Percentiles rank a stretch among this genome's conserved stretches.
Evolutionary conservation across 2,888 invertebrate genomes (phyloP).

Genomic region (Tolmerus cingulatus): DNA sequence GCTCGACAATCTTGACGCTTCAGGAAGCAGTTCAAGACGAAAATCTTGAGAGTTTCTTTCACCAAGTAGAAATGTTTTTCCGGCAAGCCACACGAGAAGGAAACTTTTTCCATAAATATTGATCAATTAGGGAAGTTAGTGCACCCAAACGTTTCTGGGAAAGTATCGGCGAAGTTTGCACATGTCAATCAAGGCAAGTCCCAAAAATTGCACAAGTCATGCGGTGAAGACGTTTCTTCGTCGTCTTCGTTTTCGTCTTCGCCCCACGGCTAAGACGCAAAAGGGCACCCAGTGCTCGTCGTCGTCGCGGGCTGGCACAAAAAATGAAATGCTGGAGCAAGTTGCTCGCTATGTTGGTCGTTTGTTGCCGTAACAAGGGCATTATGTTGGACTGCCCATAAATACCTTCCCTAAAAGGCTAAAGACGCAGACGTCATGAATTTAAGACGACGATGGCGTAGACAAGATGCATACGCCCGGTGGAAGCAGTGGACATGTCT

Average conservation of each 20-base stretch:
- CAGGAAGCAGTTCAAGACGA: neutral
- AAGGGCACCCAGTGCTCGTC: neutral
- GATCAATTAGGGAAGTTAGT: neutral
- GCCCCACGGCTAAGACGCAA: neutral
- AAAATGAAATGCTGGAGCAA: conserved; percentile 10
- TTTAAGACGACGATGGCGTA: conserved; percentile 24
- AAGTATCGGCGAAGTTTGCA: conserved; percentile 5
- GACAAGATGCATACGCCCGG: neutral
- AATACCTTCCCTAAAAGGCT: conserved; percentile 47
- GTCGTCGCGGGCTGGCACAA: neutral
- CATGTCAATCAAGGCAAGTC: conserved; percentile 12
- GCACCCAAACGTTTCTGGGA: neutral
- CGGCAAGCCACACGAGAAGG: neutral
- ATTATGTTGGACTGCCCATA: conserved; percentile 46
- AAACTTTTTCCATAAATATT: conserved; percentile 25
- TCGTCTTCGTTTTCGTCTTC: too few species aligned
- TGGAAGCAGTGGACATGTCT: neutral
- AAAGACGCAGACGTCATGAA: conserved; percentile 39
- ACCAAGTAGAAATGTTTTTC: neutral
- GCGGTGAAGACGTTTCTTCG: neutral
- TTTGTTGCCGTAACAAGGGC: conserved; percentile 46
- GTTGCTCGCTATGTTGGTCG: conserved; percentile 31
- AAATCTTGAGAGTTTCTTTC: neutral
- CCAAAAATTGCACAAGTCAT: conserved; percentile 19
- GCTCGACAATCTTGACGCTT: neutral